phyloP scores from a whole-genome alignment of 1,140 invertebrate genomes.

The Stenopsyche tienmushanensis region DNA sequence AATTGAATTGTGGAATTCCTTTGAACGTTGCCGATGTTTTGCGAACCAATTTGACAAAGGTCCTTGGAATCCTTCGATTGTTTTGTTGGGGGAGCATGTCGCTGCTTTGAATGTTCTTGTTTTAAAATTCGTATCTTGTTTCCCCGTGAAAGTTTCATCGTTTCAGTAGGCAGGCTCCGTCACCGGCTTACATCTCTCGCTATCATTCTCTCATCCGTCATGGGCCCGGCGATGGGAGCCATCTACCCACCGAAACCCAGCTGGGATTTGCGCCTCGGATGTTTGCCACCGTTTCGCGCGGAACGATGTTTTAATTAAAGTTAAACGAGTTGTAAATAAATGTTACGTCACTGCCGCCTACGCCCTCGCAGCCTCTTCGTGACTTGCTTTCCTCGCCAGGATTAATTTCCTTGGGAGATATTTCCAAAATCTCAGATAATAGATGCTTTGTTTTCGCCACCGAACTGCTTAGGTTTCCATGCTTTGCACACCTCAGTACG shows the following conservation, averaged over 20 bases:
- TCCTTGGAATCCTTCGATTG: no score
- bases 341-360: constrained; percentile 16
- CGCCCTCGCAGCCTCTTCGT: background rate
- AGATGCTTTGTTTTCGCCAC: background rate
- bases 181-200: background rate
- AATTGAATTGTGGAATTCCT: no score
- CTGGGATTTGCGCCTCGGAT: constrained; percentile 30
- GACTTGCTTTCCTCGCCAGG: constrained; percentile 17
- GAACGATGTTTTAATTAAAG: constrained; percentile 32
- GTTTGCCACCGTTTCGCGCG: constrained; percentile 22
- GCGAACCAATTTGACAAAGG: no score
- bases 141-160: background rate
- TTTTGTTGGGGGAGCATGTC: no score
- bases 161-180: background rate
- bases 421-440: constrained; percentile 18
- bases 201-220: constrained; percentile 29
- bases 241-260: constrained; percentile 15
- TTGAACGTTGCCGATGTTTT: no score
- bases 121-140: background rate
- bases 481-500: no score
- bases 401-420: constrained; percentile 10
- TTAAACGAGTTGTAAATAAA: constrained; percentile 33
- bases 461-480: background rate
- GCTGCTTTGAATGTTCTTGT: no score
- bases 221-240: background rate